phyloP scores from a whole-genome alignment of 2,888 invertebrate species.

The Megamerina dolium region DNA sequence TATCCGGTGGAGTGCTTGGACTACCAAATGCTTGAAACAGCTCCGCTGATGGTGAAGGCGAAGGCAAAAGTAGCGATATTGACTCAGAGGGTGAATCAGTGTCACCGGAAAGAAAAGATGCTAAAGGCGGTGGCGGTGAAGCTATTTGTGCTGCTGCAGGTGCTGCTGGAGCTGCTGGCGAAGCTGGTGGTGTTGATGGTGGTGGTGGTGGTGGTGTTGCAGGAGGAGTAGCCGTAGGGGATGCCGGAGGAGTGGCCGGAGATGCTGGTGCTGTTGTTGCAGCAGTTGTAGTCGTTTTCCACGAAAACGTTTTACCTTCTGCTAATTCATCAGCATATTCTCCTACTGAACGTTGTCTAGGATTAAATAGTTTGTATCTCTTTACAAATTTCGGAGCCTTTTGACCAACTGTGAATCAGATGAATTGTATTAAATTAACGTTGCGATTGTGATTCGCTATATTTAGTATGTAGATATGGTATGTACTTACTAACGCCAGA shows the following conservation, averaged over 20 bases:
- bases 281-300: no score
- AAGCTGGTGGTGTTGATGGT: no score
- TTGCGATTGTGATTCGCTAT: no score
- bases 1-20: no score
- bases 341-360: conserved; percentile 20
- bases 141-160: no score
- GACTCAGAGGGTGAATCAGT: neutral
- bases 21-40: no score
- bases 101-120: no score
- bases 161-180: conserved; percentile 3
- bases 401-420: no score
- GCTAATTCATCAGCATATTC: conserved; percentile 18
- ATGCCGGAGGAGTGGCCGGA: neutral
- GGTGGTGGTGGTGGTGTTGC: neutral
- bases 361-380: conserved; percentile 2
- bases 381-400: no score
- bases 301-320: no score
- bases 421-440: no score
- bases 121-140: no score
- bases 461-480: neutral
- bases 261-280: conserved; percentile 3
- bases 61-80: neutral
- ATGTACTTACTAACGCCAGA: conserved; percentile 1
- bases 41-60: conserved; percentile 5
- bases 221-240: neutral